These are phyloP conservation scores for Ciconia stormi DNA, from an alignment of 2,113 vertebrate species.

Conservation along the genomic window DNA sequence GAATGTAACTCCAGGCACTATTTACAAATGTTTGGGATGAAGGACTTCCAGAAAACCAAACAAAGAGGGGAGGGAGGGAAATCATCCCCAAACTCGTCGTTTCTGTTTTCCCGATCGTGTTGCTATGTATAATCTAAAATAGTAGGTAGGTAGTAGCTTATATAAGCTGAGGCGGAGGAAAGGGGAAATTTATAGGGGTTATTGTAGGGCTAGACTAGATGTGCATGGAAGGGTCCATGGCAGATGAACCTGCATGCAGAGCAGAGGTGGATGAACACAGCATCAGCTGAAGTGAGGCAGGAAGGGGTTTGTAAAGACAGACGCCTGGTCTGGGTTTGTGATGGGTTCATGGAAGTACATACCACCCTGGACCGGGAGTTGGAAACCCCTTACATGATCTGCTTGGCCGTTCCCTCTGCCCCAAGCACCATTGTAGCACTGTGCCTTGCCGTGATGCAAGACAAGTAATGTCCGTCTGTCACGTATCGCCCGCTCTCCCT, in stretches of 20 bases:
- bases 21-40: conserved; percentile 61
- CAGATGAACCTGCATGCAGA: not conserved
- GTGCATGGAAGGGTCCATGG: not conserved
- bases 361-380: not conserved
- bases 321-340: not conserved
- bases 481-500: accelerated
- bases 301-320: not conserved
- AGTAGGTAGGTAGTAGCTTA: not conserved
- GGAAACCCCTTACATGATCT: not conserved
- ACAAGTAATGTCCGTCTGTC: accelerated
- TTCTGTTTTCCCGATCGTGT: conserved; percentile 18
- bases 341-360: not conserved
- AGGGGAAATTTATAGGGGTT: not conserved
- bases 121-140: conserved; percentile 22
- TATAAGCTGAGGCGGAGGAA: not conserved
- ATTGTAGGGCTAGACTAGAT: not conserved
- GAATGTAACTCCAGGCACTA: conserved; percentile 49
- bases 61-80: conserved; percentile 27
- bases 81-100: not conserved
- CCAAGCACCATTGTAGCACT: not conserved
- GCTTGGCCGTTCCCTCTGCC: not conserved
- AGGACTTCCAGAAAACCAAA: conserved; percentile 55
- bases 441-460: not conserved
- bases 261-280: not conserved
- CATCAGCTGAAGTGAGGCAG: not conserved